A percentile compares a stretch with the other conserved stretches of the same genome.
phyloP scores from a whole-genome alignment of 2,888 invertebrate genomes.

The Pristionchus exspectatus region DNA sequence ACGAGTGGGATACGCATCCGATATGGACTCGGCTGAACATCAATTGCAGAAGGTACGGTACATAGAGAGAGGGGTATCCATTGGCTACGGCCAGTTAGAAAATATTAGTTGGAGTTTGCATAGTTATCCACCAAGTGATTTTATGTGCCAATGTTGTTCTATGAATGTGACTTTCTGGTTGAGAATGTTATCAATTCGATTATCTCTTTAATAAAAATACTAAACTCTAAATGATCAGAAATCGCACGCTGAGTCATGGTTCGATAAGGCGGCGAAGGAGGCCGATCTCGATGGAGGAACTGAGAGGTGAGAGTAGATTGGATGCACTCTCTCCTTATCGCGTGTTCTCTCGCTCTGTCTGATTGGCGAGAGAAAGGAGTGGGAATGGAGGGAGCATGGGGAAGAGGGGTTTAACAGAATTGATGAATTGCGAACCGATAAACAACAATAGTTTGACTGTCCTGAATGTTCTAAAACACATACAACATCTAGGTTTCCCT shows the following conservation, averaged over 20 bases:
- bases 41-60: constrained; percentile 81
- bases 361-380: no score
- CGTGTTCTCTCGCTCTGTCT: no score
- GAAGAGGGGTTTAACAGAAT: not conserved
- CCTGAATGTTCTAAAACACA: not conserved
- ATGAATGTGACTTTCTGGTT: not conserved
- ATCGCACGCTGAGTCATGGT: constrained; percentile 85
- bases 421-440: not conserved
- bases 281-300: constrained; percentile 85
- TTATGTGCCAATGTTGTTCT: not conserved
- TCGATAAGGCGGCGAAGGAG: constrained; percentile 89
- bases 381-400: not conserved
- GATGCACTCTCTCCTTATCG: not conserved
- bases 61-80: not conserved
- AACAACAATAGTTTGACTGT: no score
- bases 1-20: constrained; percentile 87
- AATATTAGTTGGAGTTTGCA: not conserved
- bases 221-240: no score
- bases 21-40: constrained; percentile 87
- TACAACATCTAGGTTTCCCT: not conserved
- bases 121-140: not conserved
- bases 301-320: not conserved
- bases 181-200: not conserved
- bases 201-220: not conserved
- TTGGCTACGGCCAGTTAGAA: not conserved